Percentiles rank a stretch among this genome's conserved stretches.
Evolutionary conservation across 2,113 vertebrate species (phyloP).

Genomic region (Apaloderma vittatum): DNA sequence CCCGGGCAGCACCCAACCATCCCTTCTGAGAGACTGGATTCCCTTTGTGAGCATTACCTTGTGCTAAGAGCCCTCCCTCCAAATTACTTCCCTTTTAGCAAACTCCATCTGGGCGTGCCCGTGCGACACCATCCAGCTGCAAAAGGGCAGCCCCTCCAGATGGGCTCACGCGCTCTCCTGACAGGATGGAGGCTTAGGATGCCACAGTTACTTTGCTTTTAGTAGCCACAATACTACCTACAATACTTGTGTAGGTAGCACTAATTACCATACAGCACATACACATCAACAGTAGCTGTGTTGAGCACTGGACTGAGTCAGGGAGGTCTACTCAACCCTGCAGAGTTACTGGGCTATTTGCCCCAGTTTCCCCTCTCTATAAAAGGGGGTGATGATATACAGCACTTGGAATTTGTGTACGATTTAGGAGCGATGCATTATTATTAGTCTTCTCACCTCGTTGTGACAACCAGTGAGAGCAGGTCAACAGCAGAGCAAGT

Average conservation of each 20-base stretch:
- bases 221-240: not conserved
- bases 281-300: not conserved
- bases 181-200: not conserved
- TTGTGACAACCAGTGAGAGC: not conserved
- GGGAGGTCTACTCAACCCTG: not conserved
- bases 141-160: not conserved
- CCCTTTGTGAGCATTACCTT: accelerated
- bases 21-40: not conserved
- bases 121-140: accelerated
- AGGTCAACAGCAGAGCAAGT: conserved; percentile 60
- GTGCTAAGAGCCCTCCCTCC: not conserved
- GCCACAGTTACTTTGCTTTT: not conserved
- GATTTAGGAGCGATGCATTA: not conserved
- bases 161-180: not conserved
- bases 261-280: not conserved
- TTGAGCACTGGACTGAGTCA: not conserved
- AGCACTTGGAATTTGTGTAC: not conserved
- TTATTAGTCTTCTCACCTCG: not conserved
- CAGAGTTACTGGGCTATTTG: not conserved
- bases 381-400: not conserved
- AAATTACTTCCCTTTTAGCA: not conserved
- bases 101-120: not conserved
- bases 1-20: not conserved
- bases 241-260: not conserved
- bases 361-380: conserved; percentile 27